These are phyloP conservation scores for Phalacrocorax pelagicus DNA, from an alignment of 2,113 vertebrate species.

Conservation along the genomic window DNA sequence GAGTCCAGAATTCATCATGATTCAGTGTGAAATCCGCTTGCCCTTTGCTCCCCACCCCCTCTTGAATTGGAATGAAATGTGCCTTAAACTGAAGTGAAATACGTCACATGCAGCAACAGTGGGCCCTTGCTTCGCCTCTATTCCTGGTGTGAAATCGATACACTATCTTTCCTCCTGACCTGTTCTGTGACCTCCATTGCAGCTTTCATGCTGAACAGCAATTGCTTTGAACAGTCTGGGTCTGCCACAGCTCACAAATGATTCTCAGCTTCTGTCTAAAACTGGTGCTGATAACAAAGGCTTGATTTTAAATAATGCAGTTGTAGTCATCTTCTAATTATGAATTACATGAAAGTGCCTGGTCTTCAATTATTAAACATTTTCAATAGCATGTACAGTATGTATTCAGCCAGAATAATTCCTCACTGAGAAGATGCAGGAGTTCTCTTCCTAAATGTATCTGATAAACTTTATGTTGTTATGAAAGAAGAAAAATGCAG, in stretches of 20 bases:
- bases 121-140: slow-evolving; percentile 76
- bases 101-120: slow-evolving; percentile 79
- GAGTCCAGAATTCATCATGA: slow-evolving; percentile 86
- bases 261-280: slow-evolving; percentile 81
- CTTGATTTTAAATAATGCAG: slow-evolving; percentile 78
- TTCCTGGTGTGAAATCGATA: slow-evolving; percentile 91
- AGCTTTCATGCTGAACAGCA: slow-evolving; percentile 86
- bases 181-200: slow-evolving; percentile 87
- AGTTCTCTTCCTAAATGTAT: background rate
- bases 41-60: slow-evolving; percentile 82
- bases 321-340: slow-evolving; percentile 83
- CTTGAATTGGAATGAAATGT: slow-evolving; percentile 85
- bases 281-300: slow-evolving; percentile 81
- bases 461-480: slow-evolving; percentile 35
- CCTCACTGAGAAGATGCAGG: background rate
- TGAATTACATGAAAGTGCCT: slow-evolving; percentile 80
- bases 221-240: slow-evolving; percentile 89
- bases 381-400: slow-evolving; percentile 55
- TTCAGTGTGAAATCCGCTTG: slow-evolving; percentile 82
- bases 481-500: background rate
- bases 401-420: slow-evolving; percentile 6
- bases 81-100: slow-evolving; percentile 86
- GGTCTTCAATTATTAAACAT: slow-evolving; percentile 77
- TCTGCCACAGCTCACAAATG: slow-evolving; percentile 82
- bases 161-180: slow-evolving; percentile 91